Conservation (phyloP, 2,113 vertebrate genomes). For the Rhodinocichla rosea region DNA sequence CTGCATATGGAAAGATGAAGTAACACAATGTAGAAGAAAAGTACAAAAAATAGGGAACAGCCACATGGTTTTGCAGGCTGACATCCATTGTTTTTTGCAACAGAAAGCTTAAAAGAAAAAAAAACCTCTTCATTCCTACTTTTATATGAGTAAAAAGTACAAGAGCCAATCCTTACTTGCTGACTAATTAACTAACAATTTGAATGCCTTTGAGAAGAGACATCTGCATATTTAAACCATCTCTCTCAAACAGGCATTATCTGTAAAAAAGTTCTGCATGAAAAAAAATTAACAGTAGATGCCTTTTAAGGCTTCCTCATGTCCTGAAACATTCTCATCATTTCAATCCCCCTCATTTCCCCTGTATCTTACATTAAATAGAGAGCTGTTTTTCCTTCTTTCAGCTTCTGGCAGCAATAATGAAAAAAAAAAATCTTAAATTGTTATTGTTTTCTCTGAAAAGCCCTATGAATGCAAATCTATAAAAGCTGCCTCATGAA, state of each 20-base stretch:
- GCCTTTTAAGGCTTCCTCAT: constrained; percentile 37
- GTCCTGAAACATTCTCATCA: constrained; percentile 1
- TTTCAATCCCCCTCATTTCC: constrained; percentile 33
- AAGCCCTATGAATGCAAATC: constrained; percentile 49
- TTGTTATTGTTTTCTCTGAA: constrained; percentile 65
- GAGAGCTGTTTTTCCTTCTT: constrained; percentile 34
- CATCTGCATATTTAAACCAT: constrained; percentile 58
- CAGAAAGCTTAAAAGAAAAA: background rate
- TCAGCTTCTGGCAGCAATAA: constrained; percentile 49
- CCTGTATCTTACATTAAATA: constrained; percentile 32
- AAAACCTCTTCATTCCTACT: background rate
- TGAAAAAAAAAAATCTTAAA: constrained; percentile 36
- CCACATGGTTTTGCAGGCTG: constrained; percentile 5
- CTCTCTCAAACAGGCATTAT: constrained; percentile 6
- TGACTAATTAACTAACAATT: constrained; percentile 58
- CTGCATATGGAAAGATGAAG: background rate
- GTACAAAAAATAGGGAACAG: background rate
- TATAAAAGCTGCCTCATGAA: constrained; percentile 46
- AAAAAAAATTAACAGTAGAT: constrained; percentile 46
- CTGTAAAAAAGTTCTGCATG: constrained; percentile 45
- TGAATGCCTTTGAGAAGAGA: constrained; percentile 43
- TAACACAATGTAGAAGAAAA: background rate
- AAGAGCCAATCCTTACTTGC: constrained; percentile 15
- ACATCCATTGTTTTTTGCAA: constrained; percentile 45
- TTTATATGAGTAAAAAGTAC: constrained; percentile 11